These are phyloP conservation scores for Borostomias antarcticus DNA, from an alignment of 2,797 vertebrate species.

Conservation along the genomic window DNA sequence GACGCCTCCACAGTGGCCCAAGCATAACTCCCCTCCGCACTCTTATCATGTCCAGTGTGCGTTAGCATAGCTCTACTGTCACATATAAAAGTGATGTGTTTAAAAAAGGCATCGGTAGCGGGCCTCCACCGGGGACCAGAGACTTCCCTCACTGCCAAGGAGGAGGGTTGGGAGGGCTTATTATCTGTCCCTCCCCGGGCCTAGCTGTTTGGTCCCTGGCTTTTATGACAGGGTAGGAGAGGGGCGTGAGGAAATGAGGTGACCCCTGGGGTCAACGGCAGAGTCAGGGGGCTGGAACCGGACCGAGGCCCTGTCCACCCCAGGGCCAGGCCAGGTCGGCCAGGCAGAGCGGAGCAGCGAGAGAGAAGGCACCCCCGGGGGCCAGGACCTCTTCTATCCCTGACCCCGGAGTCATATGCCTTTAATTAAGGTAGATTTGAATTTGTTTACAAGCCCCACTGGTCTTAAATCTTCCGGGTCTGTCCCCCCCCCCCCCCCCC, in stretches of 20 bases:
- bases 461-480: slow-evolving; percentile 78
- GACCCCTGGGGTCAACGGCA: slow-evolving; percentile 77
- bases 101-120: slow-evolving; percentile 43
- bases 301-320: slow-evolving; percentile 56
- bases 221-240: slow-evolving; percentile 82
- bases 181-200: slow-evolving; percentile 71
- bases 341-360: slow-evolving; percentile 38
- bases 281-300: slow-evolving; percentile 72
- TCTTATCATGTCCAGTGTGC: not conserved
- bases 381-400: slow-evolving; percentile 60
- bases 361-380: no score
- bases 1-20: slow-evolving; percentile 19
- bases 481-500: slow-evolving; percentile 38
- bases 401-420: slow-evolving; percentile 73
- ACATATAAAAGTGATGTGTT: slow-evolving; percentile 22
- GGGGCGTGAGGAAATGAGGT: slow-evolving; percentile 85
- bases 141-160: slow-evolving; percentile 47
- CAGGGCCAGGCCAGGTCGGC: slow-evolving; percentile 46
- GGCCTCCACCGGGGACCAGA: slow-evolving; percentile 52
- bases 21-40: slow-evolving; percentile 6
- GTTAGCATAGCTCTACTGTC: slow-evolving; percentile 6
- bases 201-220: slow-evolving; percentile 65
- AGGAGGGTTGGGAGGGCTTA: no score
- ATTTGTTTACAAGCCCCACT: slow-evolving; percentile 81
- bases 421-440: slow-evolving; percentile 79